Evolutionary conservation across 2,797 vertebrate species (phyloP).

Genomic region (Phylloscopus collybita): DNA sequence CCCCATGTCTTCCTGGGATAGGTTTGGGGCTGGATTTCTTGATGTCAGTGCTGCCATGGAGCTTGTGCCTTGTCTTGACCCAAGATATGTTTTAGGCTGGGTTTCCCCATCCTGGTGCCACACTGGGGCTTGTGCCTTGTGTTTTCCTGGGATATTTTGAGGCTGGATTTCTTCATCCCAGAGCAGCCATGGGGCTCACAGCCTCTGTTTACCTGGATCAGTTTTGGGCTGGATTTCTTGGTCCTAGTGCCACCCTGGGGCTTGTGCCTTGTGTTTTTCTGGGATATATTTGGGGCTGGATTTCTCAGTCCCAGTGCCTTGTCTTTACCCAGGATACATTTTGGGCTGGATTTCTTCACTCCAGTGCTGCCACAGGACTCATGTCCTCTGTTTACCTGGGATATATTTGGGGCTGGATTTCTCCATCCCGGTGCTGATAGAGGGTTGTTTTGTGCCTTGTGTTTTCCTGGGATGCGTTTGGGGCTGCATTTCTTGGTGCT

Average conservation of each 20-base stretch:
- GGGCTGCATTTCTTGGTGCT: too few species aligned
- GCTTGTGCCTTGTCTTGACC: not conserved
- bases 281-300: too few species aligned
- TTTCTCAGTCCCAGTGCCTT: too few species aligned
- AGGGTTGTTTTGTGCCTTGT: too few species aligned
- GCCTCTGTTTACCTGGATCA: accelerated
- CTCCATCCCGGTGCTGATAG: not conserved
- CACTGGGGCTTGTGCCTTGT: not conserved
- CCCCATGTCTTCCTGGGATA: not conserved
- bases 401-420: not conserved
- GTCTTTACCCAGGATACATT: too few species aligned
- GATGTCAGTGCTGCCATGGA: not conserved
- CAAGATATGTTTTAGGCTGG: too few species aligned
- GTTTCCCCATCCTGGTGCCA: not conserved
- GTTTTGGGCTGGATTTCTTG: not conserved
- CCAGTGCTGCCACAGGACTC: not conserved
- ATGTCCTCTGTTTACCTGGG: not conserved
- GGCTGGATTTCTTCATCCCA: not conserved
- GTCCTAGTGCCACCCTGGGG: not conserved
- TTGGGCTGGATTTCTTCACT: not conserved
- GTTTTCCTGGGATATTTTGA: not conserved
- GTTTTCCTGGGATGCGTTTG: too few species aligned
- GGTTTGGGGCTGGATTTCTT: not conserved
- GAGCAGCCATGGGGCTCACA: accelerated
- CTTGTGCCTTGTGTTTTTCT: not conserved